Base-by-base conservation (phyloP, 1,140 invertebrate genomes). In the Rhopalosiphum padi region DNA sequence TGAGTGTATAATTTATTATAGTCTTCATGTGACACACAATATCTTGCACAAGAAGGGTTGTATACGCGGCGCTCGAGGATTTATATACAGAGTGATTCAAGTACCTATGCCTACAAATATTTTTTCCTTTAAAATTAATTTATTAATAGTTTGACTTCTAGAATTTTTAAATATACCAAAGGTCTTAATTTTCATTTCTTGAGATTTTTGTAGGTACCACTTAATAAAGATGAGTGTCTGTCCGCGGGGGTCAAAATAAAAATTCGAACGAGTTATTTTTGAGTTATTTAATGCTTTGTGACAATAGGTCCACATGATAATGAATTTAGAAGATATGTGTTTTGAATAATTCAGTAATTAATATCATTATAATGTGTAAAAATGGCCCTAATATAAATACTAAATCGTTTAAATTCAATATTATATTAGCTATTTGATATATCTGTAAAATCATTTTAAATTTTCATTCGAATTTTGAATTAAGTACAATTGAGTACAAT, bases 1-100 rank as follows among this genome's bases (percentile, higher is more conserved):
- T 30, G 60, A 77, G 60, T 77, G 60, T 77, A 77, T 77, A 77
- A 77, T 77, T n/a, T 77, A 77, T 77, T 77, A 77, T 77, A n/a
- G 60, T 77, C 30, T 77, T 77, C 15, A 15, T 77, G 60, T 15
- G 60, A 77, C 60, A 77, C 5, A 77, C 9, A 30, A n/a, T 30
- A 25, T 68, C 60, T 68, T 25, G 60, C 9, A 68, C 15, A 18
- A n/a, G 60, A 77, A 77, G 60, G 60, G 60, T 77, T 77, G 60
- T 77, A 51, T 77, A 51, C 18, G 15, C 15, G 15, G 60, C 1
- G 60, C n/a, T n/a, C 4, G 60, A 77, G 60, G 60, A 77, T 77
- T 30, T 18, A 77, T 77, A 77, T 77, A 77, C 60, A 77, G 60
- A 15, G 60, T 77, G 60, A 6, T 68, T 77, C n/a, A 68, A n/a